phyloP scores from a whole-genome alignment of 2,113 vertebrate species.

The Ophthalmolycus amberensis region DNA sequence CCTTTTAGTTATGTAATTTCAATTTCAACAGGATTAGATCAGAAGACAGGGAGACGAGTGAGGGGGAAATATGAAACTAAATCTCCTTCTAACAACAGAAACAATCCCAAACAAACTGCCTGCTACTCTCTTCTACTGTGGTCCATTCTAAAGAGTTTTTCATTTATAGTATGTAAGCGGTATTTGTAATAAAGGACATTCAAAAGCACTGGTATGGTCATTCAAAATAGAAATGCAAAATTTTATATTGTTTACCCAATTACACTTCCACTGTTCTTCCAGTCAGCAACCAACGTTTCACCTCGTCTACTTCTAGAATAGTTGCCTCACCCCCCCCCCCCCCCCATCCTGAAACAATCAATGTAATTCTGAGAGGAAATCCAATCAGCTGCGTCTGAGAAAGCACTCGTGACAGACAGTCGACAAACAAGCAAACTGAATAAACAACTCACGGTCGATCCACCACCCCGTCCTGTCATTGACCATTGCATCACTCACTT shows the following conservation, averaged over 20 bases:
- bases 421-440: background rate
- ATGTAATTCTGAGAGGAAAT: conserved; percentile 7
- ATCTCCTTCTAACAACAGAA: too few species aligned
- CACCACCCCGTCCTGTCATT: background rate
- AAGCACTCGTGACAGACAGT: background rate
- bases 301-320: background rate
- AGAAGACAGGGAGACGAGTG: background rate
- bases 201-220: background rate
- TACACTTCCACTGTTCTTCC: background rate
- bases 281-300: background rate
- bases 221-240: background rate
- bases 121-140: background rate
- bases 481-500: background rate
- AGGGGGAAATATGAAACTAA: background rate
- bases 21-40: background rate
- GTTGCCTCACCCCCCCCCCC: too few species aligned
- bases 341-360: background rate
- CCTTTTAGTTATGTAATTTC: background rate
- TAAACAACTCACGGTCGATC: conserved; percentile 10
- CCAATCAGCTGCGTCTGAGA: background rate
- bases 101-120: background rate
- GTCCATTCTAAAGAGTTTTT: background rate
- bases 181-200: background rate
- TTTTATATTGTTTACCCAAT: background rate
- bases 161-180: background rate